Evolutionary conservation across 2,888 invertebrate species (phyloP).

Genomic region (Erannis defoliaria): DNA sequence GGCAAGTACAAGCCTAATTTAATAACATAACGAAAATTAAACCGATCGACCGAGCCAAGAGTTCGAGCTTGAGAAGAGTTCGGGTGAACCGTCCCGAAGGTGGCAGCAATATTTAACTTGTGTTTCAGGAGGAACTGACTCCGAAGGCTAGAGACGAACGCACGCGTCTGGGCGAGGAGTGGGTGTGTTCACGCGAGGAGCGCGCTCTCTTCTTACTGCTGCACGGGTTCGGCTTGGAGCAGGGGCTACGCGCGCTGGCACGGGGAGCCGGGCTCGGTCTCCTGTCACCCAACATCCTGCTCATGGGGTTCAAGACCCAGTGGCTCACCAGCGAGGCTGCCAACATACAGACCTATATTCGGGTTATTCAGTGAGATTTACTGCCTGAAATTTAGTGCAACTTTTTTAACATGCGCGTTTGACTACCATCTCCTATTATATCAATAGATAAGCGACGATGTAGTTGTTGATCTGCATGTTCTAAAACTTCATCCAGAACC

Average conservation of each 20-base stretch:
- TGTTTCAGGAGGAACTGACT: constrained; percentile 52
- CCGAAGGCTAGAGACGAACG: not conserved
- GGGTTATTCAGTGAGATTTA: constrained; percentile 93
- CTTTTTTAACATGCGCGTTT: not conserved
- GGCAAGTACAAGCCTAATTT: constrained; percentile 80
- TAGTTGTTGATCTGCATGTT: too few relatives aligned
- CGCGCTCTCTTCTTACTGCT: constrained; percentile 95
- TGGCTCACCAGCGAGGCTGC: not conserved
- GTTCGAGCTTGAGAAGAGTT: too few relatives aligned
- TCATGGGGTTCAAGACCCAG: constrained; percentile 3
- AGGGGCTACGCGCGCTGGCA: constrained; percentile 85
- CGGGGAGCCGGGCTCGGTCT: constrained; percentile 5
- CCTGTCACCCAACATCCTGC: constrained; percentile 7
- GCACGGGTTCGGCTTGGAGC: constrained; percentile 90
- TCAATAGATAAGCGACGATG: too few relatives aligned
- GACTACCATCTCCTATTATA: too few relatives aligned
- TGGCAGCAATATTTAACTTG: too few relatives aligned
- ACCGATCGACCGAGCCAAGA: too few relatives aligned
- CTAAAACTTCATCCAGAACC: too few relatives aligned
- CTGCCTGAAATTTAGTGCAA: not conserved
- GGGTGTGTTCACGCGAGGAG: constrained; percentile 92
- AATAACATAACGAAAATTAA: too few relatives aligned
- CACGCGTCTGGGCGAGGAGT: constrained; percentile 83
- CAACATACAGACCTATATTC: constrained; percentile 89
- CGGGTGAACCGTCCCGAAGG: too few relatives aligned